Conservation (phyloP, 2,797 vertebrate genomes). For the Pseudochirops cupreus region DNA sequence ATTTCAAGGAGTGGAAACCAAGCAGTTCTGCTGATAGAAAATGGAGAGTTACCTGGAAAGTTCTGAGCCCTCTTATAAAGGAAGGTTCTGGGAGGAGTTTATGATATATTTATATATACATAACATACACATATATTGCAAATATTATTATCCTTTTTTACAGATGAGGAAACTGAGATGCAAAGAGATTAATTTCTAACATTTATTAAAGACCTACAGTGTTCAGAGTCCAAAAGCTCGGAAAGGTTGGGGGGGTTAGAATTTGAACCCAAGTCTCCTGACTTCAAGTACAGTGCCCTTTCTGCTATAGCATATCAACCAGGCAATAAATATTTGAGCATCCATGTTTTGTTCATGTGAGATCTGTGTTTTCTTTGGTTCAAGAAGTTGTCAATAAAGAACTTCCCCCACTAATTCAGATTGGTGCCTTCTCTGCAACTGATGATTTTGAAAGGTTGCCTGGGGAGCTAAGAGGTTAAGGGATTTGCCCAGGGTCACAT, state of each 20-base stretch:
- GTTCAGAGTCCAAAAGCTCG: neutral
- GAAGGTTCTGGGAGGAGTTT: neutral
- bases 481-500: neutral
- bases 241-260: neutral
- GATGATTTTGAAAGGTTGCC: neutral
- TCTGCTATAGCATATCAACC: neutral
- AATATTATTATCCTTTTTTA: constrained; percentile 12
- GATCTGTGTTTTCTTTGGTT: neutral
- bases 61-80: neutral
- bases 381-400: neutral
- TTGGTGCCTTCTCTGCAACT: neutral
- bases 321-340: neutral
- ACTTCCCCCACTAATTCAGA: neutral
- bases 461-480: neutral
- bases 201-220: neutral
- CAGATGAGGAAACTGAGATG: neutral
- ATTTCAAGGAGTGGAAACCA: neutral
- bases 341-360: neutral
- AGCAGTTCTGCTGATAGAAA: neutral
- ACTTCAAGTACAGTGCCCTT: neutral
- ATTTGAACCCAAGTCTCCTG: neutral
- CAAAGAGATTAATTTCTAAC: neutral
- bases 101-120: no score
- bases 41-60: neutral
- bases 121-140: neutral